A percentile compares a stretch with the other conserved stretches of the same genome.
Evolutionary conservation across 2,113 vertebrate genomes (phyloP).

Genomic region (Carettochelys insculpta): DNA sequence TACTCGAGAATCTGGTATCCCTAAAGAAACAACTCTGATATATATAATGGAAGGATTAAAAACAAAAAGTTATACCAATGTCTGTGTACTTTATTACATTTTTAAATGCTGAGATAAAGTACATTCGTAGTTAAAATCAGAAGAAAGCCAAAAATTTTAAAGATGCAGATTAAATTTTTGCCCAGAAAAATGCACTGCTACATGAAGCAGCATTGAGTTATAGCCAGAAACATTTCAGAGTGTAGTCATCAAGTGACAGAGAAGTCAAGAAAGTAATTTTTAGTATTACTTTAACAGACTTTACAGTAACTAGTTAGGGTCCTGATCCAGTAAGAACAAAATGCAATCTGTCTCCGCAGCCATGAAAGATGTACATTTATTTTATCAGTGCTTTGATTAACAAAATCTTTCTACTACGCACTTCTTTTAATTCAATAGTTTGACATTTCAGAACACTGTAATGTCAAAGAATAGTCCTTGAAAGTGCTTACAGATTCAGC

Average conservation of each 20-base stretch:
- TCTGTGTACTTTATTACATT: background rate
- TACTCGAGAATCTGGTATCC: slow-evolving; percentile 27
- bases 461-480: background rate
- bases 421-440: background rate
- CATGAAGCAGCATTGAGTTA: background rate
- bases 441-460: background rate
- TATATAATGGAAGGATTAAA: background rate
- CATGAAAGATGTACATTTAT: background rate
- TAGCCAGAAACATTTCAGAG: background rate
- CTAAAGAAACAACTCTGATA: slow-evolving; percentile 11
- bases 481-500: background rate
- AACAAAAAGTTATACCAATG: background rate
- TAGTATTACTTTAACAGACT: background rate
- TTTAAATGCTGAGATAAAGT: background rate
- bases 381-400: background rate
- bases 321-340: background rate
- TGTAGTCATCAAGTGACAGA: background rate
- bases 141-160: background rate
- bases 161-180: slow-evolving; percentile 6
- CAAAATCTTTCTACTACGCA: background rate
- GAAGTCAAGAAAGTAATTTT: background rate
- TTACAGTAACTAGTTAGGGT: background rate
- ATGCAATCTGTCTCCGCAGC: background rate
- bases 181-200: background rate
- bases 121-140: background rate